A percentile compares a stretch with the other conserved stretches of the same genome.
Conservation (phyloP, 2,797 vertebrate genomes). For the Orientallactaga sibirica region DNA sequence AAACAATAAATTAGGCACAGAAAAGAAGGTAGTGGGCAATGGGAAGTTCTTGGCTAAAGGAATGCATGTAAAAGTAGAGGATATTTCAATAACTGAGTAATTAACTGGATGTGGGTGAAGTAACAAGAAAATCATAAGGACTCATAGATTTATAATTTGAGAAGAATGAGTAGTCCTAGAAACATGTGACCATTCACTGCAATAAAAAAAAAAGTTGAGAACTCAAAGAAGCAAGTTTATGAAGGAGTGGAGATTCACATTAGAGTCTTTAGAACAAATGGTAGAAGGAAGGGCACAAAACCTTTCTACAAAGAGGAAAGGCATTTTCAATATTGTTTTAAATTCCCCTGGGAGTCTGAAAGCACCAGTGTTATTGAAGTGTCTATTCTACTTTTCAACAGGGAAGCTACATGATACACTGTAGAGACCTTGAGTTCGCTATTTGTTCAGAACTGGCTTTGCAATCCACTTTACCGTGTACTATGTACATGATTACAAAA, state of each 20-base stretch:
- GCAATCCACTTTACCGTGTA: neutral
- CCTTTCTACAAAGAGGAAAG: neutral
- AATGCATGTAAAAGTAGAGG: neutral
- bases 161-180: neutral
- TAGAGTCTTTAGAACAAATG: neutral
- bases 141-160: constrained; percentile 23
- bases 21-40: neutral
- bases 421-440: neutral
- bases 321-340: neutral
- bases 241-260: neutral
- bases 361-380: neutral
- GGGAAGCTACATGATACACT: neutral
- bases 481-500: neutral
- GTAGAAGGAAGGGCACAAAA: neutral
- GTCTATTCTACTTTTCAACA: neutral
- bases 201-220: constrained; percentile 14
- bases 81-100: neutral
- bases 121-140: neutral
- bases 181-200: neutral
- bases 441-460: neutral
- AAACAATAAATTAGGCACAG: neutral
- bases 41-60: neutral
- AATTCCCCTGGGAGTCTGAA: neutral
- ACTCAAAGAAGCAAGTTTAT: constrained; percentile 1
- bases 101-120: neutral